Percentiles rank a stretch among this genome's conserved stretches.
Conservation (phyloP, 2,888 invertebrate species). For the Oligia fasciuncula region DNA sequence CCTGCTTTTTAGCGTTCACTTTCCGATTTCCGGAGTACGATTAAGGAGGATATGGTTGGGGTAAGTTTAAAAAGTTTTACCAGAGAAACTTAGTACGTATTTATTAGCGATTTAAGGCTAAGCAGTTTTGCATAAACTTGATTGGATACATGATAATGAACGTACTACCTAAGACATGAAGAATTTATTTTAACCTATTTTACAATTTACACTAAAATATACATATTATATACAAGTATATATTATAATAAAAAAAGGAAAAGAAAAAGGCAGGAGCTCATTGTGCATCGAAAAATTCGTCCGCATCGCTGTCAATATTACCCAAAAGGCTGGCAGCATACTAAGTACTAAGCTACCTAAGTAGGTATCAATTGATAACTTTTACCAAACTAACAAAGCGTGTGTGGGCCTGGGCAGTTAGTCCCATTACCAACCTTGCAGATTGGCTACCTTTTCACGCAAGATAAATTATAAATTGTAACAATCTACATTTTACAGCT, state of each 20-base stretch:
- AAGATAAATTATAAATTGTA: not conserved
- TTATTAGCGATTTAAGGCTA: too few species aligned
- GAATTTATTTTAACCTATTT: too few species aligned
- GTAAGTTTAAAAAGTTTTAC: constrained; percentile 4
- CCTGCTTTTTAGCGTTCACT: constrained; percentile 74
- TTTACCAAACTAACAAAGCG: too few species aligned
- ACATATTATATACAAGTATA: too few species aligned
- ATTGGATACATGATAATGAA: not conserved
- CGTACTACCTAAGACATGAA: too few species aligned
- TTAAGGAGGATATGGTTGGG: constrained; percentile 67
- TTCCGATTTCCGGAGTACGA: constrained; percentile 74
- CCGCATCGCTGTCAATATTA: too few species aligned
- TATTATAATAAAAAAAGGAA: too few species aligned
- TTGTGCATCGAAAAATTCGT: too few species aligned
- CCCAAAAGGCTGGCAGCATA: too few species aligned
- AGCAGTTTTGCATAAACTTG: not conserved
- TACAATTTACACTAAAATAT: too few species aligned
- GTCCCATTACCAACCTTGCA: not conserved
- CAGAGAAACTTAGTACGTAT: not conserved
- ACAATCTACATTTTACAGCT: not conserved
- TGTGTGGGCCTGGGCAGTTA: not conserved
- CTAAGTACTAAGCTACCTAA: not conserved
- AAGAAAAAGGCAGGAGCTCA: too few species aligned
- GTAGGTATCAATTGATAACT: not conserved
- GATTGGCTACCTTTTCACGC: not conserved